phyloP scores from a whole-genome alignment of 2,113 vertebrate species.

The Vireo altiloquus region DNA sequence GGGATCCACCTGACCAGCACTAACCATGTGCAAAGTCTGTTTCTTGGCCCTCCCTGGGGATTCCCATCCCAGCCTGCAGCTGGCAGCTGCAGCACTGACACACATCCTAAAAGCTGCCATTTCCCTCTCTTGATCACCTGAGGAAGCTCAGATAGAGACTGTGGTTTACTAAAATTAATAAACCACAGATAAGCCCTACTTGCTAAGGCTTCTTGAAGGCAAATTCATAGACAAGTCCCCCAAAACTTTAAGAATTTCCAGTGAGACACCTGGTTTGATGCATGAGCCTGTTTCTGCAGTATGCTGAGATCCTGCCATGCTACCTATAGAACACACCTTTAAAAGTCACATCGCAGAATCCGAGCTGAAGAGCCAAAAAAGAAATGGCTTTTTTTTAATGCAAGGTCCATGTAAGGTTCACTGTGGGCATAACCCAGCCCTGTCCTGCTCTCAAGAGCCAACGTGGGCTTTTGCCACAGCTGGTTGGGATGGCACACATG shows the following conservation, averaged over 20 bases:
- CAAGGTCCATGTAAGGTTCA: not conserved
- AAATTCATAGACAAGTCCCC: not conserved
- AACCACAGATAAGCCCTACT: not conserved
- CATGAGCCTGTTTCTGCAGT: not conserved
- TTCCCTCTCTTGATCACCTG: not conserved
- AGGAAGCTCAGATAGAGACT: not conserved
- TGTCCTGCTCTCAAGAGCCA: not conserved
- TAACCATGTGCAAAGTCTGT: not conserved
- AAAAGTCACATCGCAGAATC: not conserved
- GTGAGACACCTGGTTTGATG: not conserved
- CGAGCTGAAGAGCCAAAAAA: not conserved
- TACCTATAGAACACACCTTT: not conserved
- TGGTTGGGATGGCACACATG: accelerated
- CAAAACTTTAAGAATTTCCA: not conserved
- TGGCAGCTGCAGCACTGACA: not conserved
- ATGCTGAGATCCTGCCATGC: not conserved
- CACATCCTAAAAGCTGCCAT: not conserved
- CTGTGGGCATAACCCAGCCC: not conserved
- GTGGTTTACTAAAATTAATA: not conserved
- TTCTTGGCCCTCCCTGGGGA: not conserved
- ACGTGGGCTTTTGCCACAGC: not conserved
- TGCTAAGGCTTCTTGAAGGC: not conserved
- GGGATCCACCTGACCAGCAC: not conserved
- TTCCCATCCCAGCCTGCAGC: not conserved
- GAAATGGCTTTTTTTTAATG: not conserved